These are phyloP conservation scores for Lamellibrachia satsuma DNA, from an alignment of 2,888 invertebrate genomes.

Conservation along the genomic window DNA sequence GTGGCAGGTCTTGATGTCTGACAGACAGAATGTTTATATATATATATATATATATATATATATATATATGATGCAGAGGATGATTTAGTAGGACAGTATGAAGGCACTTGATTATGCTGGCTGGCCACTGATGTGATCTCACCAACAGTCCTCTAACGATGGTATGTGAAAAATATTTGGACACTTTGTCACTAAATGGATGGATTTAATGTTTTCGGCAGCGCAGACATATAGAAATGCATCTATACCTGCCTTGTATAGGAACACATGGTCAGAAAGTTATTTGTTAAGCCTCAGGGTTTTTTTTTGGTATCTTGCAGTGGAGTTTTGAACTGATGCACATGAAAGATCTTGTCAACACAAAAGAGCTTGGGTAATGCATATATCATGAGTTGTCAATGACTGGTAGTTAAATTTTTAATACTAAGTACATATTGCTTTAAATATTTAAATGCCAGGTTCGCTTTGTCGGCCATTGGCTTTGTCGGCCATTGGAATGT, in stretches of 20 bases:
- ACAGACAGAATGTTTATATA: not conserved
- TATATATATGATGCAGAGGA: not conserved
- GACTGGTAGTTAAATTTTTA: conserved; percentile 1
- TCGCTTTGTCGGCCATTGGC: not conserved
- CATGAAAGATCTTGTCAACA: not conserved
- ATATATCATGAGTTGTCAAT: not conserved
- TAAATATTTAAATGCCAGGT: not conserved
- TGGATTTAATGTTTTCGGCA: not conserved
- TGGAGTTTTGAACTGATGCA: not conserved
- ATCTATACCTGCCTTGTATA: not conserved
- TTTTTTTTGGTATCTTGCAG: not conserved
- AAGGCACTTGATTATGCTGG: not conserved
- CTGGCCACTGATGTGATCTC: not conserved
- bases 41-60: not conserved
- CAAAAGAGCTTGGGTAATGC: not conserved
- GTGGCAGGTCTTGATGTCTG: not conserved
- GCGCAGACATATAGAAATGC: not conserved
- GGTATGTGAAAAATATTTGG: not conserved
- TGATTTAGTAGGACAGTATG: not conserved
- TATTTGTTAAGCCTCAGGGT: not conserved
- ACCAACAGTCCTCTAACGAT: not conserved
- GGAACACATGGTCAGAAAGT: not conserved
- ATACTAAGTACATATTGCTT: not conserved
- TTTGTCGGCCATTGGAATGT: not conserved
- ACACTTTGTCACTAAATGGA: not conserved